A percentile compares a stretch with the other conserved stretches of the same genome.
Conservation (phyloP, 2,888 invertebrate species). For the Caenorhabditis uteleia region DNA sequence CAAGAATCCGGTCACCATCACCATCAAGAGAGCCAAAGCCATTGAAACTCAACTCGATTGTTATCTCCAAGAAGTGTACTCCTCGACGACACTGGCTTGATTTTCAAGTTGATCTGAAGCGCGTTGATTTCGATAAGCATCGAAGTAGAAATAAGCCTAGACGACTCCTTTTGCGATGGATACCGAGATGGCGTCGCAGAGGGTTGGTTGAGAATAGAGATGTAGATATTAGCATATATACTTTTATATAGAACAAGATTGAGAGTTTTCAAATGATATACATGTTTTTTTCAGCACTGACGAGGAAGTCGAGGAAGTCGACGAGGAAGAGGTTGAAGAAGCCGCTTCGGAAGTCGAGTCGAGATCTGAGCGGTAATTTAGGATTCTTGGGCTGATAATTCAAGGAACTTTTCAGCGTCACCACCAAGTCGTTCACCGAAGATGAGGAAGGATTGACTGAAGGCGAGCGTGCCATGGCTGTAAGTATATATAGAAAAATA, state of each 20-base stretch:
- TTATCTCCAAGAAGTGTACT: slow-evolving; percentile 13
- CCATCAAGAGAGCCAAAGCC: slow-evolving; percentile 24
- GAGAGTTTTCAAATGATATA: not conserved
- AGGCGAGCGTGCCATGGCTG: slow-evolving; percentile 61
- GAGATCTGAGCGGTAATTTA: slow-evolving; percentile 23
- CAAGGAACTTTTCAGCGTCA: slow-evolving; percentile 27
- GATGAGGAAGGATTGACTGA: slow-evolving; percentile 54
- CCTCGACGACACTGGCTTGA: slow-evolving; percentile 38
- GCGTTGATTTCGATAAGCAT: slow-evolving; percentile 41
- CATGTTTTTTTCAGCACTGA: slow-evolving; percentile 48
- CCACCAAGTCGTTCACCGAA: slow-evolving; percentile 45
- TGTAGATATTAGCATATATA: no score
- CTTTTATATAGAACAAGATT: not conserved
- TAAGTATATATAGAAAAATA: slow-evolving; percentile 6
- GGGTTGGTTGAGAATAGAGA: slow-evolving; percentile 25
- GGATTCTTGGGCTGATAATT: slow-evolving; percentile 18
- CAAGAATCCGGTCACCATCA: slow-evolving; percentile 22
- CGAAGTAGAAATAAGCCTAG: slow-evolving; percentile 33
- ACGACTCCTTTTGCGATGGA: slow-evolving; percentile 41
- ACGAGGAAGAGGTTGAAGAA: slow-evolving; percentile 56
- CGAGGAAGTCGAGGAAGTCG: slow-evolving; percentile 54
- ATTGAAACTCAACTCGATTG: slow-evolving; percentile 13
- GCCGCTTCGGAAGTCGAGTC: slow-evolving; percentile 33
- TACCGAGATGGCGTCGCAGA: slow-evolving; percentile 44
- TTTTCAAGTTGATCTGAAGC: slow-evolving; percentile 38